Conservation (phyloP, 2,797 vertebrate genomes). For the Dicrostonyx torquatus region DNA sequence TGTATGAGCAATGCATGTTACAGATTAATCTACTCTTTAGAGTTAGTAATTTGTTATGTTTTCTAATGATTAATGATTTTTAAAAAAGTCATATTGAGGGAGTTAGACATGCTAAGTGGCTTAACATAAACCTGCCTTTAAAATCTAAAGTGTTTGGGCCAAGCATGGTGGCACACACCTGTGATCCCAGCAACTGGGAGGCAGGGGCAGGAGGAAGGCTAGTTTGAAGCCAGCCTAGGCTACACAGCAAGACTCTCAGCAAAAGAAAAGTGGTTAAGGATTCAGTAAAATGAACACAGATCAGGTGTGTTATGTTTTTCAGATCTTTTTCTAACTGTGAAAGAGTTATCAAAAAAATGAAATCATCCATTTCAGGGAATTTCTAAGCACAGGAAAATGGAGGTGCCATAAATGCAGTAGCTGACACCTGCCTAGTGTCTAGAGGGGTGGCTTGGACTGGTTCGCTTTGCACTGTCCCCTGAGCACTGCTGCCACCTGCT, state of each 20-base stretch:
- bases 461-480: neutral
- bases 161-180: neutral
- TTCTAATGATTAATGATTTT: neutral
- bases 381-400: neutral
- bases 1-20: neutral
- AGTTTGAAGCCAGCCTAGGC: neutral
- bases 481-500: conserved; percentile 69
- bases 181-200: neutral
- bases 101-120: neutral
- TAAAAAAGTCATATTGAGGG: neutral
- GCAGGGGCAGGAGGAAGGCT: neutral
- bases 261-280: neutral
- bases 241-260: neutral
- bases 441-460: neutral
- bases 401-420: neutral
- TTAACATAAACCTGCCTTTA: neutral
- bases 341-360: neutral
- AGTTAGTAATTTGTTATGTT: conserved; percentile 8
- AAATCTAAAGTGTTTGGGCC: neutral
- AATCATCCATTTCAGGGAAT: neutral
- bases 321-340: neutral
- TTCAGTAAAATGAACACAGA: neutral
- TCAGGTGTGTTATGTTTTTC: neutral
- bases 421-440: neutral
- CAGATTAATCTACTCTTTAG: neutral